Percentiles rank a stretch among this genome's conserved stretches.
These are phyloP conservation scores for Tanypteryx hageni DNA, from an alignment of 2,888 invertebrate genomes.

Conservation along the genomic window DNA sequence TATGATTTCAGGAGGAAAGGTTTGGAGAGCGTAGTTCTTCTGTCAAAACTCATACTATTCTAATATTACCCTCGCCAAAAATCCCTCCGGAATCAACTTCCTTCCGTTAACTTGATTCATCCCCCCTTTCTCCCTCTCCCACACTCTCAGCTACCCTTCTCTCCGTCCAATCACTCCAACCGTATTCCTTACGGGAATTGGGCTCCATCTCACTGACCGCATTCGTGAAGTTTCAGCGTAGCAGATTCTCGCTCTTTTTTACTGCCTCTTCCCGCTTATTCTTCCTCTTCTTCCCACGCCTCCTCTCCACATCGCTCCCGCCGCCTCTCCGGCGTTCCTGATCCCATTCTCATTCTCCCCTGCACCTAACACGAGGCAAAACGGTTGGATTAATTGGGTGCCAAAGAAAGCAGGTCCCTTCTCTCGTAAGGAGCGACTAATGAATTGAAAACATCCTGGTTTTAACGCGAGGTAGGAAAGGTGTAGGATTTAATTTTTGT, in stretches of 20 bases:
- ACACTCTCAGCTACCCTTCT: not conserved
- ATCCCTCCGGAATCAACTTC: not conserved
- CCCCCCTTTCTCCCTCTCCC: not conserved
- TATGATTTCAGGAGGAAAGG: too few species aligned
- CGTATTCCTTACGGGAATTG: not conserved
- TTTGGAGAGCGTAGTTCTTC: too few species aligned
- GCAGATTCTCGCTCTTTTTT: not conserved
- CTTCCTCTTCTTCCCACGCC: not conserved
- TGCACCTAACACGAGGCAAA: too few species aligned
- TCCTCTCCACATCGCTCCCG: not conserved
- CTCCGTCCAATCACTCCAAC: not conserved
- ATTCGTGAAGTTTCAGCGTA: too few species aligned
- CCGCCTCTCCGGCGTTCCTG: not conserved
- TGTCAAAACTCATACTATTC: too few species aligned
- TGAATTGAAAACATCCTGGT: constrained; percentile 53
- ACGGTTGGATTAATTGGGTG: constrained; percentile 37
- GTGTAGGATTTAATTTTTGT: not conserved
- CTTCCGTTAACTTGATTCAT: not conserved
- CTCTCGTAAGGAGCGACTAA: constrained; percentile 29
- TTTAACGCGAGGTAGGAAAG: not conserved
- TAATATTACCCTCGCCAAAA: too few species aligned
- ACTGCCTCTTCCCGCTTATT: not conserved
- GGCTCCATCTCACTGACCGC: not conserved
- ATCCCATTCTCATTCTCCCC: too few species aligned
- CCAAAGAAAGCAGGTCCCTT: constrained; percentile 40